These are phyloP conservation scores for Ruditapes philippinarum DNA, from an alignment of 1,140 invertebrate species.

Conservation along the genomic window DNA sequence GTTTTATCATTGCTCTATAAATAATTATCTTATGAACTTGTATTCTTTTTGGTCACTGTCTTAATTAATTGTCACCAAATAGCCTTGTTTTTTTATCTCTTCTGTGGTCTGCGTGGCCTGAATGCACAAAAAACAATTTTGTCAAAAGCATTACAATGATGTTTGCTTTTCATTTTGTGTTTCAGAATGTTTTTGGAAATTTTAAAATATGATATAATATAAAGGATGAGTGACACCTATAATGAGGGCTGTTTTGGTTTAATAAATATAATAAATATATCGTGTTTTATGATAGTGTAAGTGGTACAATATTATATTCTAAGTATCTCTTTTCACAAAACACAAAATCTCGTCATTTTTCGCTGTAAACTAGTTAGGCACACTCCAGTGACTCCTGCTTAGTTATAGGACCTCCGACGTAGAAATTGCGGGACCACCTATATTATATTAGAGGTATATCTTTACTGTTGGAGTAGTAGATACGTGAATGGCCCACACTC, in stretches of 20 bases:
- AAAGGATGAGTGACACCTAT: not conserved
- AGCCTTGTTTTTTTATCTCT: too few species aligned
- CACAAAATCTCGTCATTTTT: slow-evolving; percentile 49
- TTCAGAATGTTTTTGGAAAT: too few species aligned
- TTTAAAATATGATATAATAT: too few species aligned
- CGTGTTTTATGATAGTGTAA: slow-evolving; percentile 1
- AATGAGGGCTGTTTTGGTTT: not conserved
- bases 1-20: too few species aligned
- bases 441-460: slow-evolving; percentile 5
- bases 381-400: slow-evolving; percentile 49
- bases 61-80: too few species aligned
- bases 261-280: not conserved
- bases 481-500: slow-evolving; percentile 16
- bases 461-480: not conserved
- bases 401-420: slow-evolving; percentile 44
- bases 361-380: slow-evolving; percentile 55
- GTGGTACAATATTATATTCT: not conserved
- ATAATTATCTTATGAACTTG: too few species aligned
- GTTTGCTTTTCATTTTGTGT: too few species aligned
- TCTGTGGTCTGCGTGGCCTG: too few species aligned
- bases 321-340: slow-evolving; percentile 45
- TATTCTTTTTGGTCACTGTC: too few species aligned
- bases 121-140: too few species aligned
- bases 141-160: too few species aligned
- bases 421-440: slow-evolving; percentile 58